Base-by-base conservation (phyloP, 2,888 invertebrate species). In the Drosophila ustulata region DNA sequence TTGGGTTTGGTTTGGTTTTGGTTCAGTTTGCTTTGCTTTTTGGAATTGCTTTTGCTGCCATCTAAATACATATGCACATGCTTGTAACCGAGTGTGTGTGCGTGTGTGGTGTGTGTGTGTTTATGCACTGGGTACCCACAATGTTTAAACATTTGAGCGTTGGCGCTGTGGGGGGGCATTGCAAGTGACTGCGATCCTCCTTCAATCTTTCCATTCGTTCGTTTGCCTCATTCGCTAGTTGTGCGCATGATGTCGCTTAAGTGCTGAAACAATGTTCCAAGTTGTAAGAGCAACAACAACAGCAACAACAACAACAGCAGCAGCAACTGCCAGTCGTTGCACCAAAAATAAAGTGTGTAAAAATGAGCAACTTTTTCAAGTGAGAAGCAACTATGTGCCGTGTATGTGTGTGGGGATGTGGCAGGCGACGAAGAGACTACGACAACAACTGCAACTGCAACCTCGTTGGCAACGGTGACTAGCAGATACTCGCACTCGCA, bases 191-290 rank as follows among this genome's bases (percentile, higher is more conserved):
- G 67, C 62, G 70, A 66, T 59, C 63, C 64, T 58, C 57, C 57
- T 59, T 49, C 71, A 65, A 66, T 66, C 71, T 72, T 64, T 46
- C 67, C 73, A 50, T 55, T 58, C 61, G 66, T 41, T 41, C 69
- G 71, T 51, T 62, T 53, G 56, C 62, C 62, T 68, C 53, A 53
- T 59, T 71, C 71, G 71, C 64, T 71, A 66, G 67, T 71, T 73
- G 64, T 70, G 72, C 78, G 76, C 80, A 78, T 87, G 87, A 84
- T 85, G 84, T 85, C 84, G 84, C 87, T 82, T 87, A 85, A 85
- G 87, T 88, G 88, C 79, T 88, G 88, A 88, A 86, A 88, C 85
- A 86, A 82, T 86, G 85, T 86, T 86, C 79, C 85, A 81, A 85
- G 85, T 88, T 88, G 88, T 86, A 85, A 85, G 84, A 82, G 82